Conservation (phyloP, 2,113 vertebrate species). For the Phylloscopus trochiloides region DNA sequence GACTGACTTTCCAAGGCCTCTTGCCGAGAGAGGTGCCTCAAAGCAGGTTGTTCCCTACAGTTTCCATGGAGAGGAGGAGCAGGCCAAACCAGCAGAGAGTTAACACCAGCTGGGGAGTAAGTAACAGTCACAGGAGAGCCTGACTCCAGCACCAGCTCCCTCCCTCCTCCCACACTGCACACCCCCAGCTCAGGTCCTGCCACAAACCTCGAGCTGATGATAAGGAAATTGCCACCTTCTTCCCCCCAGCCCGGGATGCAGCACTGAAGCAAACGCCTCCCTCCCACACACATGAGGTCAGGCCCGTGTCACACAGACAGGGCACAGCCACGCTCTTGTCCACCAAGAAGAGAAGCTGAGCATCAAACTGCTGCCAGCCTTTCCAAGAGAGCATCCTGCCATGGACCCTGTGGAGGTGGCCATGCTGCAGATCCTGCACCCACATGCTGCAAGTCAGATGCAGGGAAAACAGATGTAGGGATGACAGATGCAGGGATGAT, state of each 20-base stretch:
- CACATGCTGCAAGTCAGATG: neutral
- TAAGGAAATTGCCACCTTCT: neutral
- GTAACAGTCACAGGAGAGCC: neutral
- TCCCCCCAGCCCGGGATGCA: neutral
- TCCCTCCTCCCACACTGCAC: neutral
- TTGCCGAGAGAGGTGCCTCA: fast-evolving
- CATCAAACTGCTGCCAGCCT: neutral
- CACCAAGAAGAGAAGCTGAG: neutral
- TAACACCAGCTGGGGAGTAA: neutral
- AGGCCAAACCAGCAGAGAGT: neutral
- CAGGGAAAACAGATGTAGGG: neutral
- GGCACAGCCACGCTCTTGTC: fast-evolving
- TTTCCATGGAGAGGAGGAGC: neutral
- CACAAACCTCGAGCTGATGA: neutral
- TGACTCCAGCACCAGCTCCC: neutral
- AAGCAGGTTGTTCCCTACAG: neutral
- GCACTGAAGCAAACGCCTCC: neutral
- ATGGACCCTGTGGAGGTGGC: neutral
- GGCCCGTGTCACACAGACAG: neutral
- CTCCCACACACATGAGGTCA: neutral
- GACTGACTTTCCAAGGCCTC: neutral
- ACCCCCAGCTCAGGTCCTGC: neutral
- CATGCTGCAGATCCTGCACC: neutral
- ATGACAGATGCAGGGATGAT: neutral
- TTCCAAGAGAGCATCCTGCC: fast-evolving